These are phyloP conservation scores for Drosophila rhopaloa DNA, from an alignment of 1,140 invertebrate species.

Conservation along the genomic window DNA sequence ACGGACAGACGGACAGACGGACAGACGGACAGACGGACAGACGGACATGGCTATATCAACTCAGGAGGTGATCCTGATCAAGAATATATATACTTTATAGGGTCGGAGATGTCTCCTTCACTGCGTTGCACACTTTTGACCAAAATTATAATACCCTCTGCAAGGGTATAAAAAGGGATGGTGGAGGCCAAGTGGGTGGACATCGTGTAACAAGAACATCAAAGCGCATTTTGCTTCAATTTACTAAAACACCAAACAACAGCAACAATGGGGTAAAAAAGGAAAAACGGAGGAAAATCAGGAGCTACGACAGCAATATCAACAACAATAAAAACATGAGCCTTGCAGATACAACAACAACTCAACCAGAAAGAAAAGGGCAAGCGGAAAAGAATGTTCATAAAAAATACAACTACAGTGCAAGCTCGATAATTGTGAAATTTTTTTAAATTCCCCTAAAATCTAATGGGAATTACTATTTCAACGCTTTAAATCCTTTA, in stretches of 20 bases:
- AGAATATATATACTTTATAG: no score
- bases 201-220: slow-evolving; percentile 72
- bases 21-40: no score
- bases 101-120: no score
- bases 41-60: no score
- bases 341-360: slow-evolving; percentile 6
- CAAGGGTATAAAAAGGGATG: slow-evolving; percentile 2
- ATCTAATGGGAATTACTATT: no score
- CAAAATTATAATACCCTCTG: no score
- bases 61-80: no score
- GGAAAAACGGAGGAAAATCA: slow-evolving; percentile 25
- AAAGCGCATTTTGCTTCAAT: slow-evolving; percentile 83
- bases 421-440: not conserved
- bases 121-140: no score
- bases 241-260: slow-evolving; percentile 80
- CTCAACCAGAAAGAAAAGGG: slow-evolving; percentile 23
- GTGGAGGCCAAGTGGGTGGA: slow-evolving; percentile 1
- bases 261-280: slow-evolving; percentile 12
- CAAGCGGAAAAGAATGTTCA: slow-evolving; percentile 14
- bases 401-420: slow-evolving; percentile 20
- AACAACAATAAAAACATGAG: slow-evolving; percentile 45
- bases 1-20: no score
- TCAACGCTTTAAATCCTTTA: no score
- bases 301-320: slow-evolving; percentile 30
- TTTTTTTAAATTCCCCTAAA: not conserved